phyloP scores from a whole-genome alignment of 1,140 invertebrate genomes.

The Achroia grisella region DNA sequence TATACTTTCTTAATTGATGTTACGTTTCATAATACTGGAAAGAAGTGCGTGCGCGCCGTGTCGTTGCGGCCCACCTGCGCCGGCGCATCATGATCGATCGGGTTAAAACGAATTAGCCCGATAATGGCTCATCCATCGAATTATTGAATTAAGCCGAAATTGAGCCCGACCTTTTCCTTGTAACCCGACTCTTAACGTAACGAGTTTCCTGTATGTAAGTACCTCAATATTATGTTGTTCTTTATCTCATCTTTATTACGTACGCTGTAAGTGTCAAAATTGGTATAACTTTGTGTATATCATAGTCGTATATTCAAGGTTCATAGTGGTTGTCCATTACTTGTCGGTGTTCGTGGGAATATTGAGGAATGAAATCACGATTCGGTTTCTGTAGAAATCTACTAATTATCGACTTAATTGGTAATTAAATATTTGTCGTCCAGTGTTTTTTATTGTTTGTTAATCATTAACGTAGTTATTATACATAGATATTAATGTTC shows the following conservation, averaged over 20 bases:
- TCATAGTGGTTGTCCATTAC: background rate
- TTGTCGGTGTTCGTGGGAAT: constrained; percentile 13
- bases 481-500: too few species aligned
- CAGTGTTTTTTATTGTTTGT: too few species aligned
- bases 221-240: too few species aligned
- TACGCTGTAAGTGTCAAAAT: too few species aligned
- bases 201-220: constrained; percentile 22
- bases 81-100: constrained; percentile 36
- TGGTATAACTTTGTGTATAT: background rate
- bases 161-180: constrained; percentile 35
- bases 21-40: background rate
- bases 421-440: constrained; percentile 24
- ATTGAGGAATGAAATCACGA: constrained; percentile 13
- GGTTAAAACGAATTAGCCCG: constrained; percentile 25
- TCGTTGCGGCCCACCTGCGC: constrained; percentile 35
- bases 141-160: constrained; percentile 41
- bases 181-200: constrained; percentile 20
- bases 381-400: constrained; percentile 13
- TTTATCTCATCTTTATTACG: too few species aligned
- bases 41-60: background rate
- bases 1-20: too few species aligned
- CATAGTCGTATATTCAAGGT: background rate
- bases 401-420: constrained; percentile 22
- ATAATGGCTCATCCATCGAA: constrained; percentile 36
- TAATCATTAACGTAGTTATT: too few species aligned